Evolutionary conservation across 2,888 invertebrate species (phyloP).

Genomic region (Dione vanillae): DNA sequence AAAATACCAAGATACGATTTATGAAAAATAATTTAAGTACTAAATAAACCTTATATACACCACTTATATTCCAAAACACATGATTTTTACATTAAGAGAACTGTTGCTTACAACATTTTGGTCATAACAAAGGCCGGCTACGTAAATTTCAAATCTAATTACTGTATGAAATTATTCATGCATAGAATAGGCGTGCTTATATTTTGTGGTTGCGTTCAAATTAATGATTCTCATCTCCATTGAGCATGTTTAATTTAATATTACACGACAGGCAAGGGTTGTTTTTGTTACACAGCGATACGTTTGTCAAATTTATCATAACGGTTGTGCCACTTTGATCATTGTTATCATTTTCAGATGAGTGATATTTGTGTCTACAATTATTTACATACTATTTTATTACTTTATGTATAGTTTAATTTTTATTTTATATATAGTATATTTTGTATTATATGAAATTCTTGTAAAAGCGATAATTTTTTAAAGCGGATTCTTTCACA

Average conservation of each 20-base stretch:
- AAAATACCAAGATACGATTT: neutral
- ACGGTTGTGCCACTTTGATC: slow-evolving; percentile 13
- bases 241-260: slow-evolving; percentile 44
- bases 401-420: neutral
- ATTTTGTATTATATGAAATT: too few relatives aligned
- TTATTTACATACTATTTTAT: neutral
- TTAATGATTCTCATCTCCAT: slow-evolving; percentile 40
- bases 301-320: slow-evolving; percentile 22
- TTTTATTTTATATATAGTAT: neutral
- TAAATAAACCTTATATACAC: neutral
- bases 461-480: too few relatives aligned
- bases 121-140: neutral
- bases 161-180: slow-evolving; percentile 37
- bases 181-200: slow-evolving; percentile 36
- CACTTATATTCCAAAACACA: neutral
- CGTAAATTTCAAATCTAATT: slow-evolving; percentile 33
- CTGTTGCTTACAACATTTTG: neutral
- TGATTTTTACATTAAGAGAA: neutral
- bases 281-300: slow-evolving; percentile 39
- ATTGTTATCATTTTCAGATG: slow-evolving; percentile 6
- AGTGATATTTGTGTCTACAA: neutral
- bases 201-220: slow-evolving; percentile 39
- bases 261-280: slow-evolving; percentile 47
- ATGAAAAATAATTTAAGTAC: neutral
- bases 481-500: too few relatives aligned